These are phyloP conservation scores for Psophia crepitans DNA, from an alignment of 2,113 vertebrate genomes.

Conservation along the genomic window DNA sequence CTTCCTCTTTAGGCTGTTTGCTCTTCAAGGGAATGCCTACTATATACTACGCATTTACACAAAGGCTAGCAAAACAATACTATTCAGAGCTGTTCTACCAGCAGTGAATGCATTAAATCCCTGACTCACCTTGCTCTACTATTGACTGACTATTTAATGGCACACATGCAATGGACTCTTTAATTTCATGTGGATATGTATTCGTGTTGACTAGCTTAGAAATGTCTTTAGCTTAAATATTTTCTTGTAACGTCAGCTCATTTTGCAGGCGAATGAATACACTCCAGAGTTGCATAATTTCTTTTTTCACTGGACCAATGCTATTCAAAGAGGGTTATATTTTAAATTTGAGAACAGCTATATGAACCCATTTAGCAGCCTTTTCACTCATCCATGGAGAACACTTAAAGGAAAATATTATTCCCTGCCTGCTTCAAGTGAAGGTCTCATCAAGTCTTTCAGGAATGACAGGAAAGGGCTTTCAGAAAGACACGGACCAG, in stretches of 20 bases:
- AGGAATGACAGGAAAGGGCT: neutral
- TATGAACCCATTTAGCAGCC: constrained; percentile 41
- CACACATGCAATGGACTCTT: neutral
- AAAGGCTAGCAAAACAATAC: neutral
- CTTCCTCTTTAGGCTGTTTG: neutral
- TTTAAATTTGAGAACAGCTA: constrained; percentile 64
- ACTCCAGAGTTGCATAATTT: neutral
- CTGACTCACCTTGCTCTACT: neutral
- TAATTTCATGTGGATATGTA: neutral
- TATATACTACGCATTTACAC: neutral
- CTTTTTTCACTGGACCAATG: constrained; percentile 25
- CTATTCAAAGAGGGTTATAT: constrained; percentile 16
- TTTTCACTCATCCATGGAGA: constrained; percentile 39
- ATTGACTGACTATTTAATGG: neutral
- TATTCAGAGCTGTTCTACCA: neutral
- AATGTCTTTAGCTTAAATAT: neutral
- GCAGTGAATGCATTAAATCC: neutral
- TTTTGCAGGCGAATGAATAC: constrained; percentile 17
- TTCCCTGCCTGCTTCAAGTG: neutral
- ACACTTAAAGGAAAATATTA: constrained; percentile 31
- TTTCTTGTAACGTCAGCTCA: neutral
- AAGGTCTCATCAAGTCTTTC: neutral
- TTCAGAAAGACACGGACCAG: neutral
- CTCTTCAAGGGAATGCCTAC: neutral
- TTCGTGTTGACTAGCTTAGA: constrained; percentile 7